phyloP scores from a whole-genome alignment of 2,113 vertebrate species.

The Cephalopterus ornatus region DNA sequence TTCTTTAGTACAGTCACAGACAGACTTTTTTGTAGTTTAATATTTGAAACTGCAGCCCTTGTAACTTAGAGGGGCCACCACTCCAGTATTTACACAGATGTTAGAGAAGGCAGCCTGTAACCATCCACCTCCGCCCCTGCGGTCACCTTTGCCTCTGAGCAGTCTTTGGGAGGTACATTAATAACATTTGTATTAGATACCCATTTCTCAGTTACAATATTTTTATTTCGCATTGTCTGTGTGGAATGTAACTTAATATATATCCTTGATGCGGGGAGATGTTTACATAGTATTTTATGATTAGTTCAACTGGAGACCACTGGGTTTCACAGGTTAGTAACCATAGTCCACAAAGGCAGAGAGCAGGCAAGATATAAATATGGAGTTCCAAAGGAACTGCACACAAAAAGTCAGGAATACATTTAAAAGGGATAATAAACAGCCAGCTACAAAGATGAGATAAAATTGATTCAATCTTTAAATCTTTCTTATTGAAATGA shows the following conservation, averaged over 20 bases:
- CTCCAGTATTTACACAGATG: slow-evolving; percentile 83
- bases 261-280: slow-evolving; percentile 48
- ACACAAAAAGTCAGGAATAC: not conserved
- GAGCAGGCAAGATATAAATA: not conserved
- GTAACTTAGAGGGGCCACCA: slow-evolving; percentile 65
- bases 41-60: slow-evolving; percentile 73
- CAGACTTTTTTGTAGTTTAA: slow-evolving; percentile 72
- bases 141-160: slow-evolving; percentile 80
- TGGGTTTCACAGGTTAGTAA: slow-evolving; percentile 54
- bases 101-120: slow-evolving; percentile 73
- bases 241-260: slow-evolving; percentile 74
- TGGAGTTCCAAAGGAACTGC: not conserved
- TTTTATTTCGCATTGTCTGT: slow-evolving; percentile 74
- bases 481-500: not conserved
- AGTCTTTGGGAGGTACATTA: slow-evolving; percentile 79
- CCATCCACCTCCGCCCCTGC: slow-evolving; percentile 73
- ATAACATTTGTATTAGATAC: slow-evolving; percentile 76
- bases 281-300: slow-evolving; percentile 75
- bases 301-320: slow-evolving; percentile 63
- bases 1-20: slow-evolving; percentile 70
- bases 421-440: slow-evolving; percentile 43
- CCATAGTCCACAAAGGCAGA: not conserved
- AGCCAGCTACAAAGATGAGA: slow-evolving; percentile 6
- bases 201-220: slow-evolving; percentile 71
- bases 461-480: not conserved